Base-by-base conservation (phyloP, 1,140 invertebrate species). In the Zaprionus camerounensis region DNA sequence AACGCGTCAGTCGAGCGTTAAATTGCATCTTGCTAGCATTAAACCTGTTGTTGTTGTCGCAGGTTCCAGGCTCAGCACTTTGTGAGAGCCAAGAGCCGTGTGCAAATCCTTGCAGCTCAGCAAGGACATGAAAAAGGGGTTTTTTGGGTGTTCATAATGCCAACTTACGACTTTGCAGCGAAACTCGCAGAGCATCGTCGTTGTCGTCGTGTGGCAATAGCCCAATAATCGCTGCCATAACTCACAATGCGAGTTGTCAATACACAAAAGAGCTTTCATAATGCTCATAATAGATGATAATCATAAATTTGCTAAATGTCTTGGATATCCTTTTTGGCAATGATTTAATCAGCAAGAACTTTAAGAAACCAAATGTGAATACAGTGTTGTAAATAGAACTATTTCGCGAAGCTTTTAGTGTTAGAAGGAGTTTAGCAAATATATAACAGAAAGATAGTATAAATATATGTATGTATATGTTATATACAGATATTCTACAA, bases 1-100 rank as follows among this genome's bases (percentile, higher is more conserved):
- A n/a, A n/a, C 38, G 65, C 58, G 65, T 69, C 65, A 88, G 84
- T 84, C 68, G 71, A 81, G 84, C 87, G 85, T 86, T 90, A 87
- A 87, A 87, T 87, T 87, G 84, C 84, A 87, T 87, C 77, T 80
- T 79, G 76, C 17, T 12, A 53, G 3, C 41, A 61, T 56, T n/a
- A 2, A 36, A 59, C 41, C 15, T 56, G 11, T 59, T 68, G 55
- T 22, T 56, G 64, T 12, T 67, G 17, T 34, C 20, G 20, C n/a
- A 46, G n/a, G 17, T 51, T 20, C 20, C 53, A 56, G 53, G 51
- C 51, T 26, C 51, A 55, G 51, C 13, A 28, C 24, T 69, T 12
- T 24, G 28, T 13, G 56, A 7, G 17, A 34, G 26, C 41, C 41
- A 59, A 59, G 36, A 59, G 65, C 65, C 68, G 55, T 67, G 61